Evolutionary conservation across 2,113 vertebrate species (phyloP), one percentile per base, ranked within the genome.

Genomic region (Centropristis striata): DNA sequence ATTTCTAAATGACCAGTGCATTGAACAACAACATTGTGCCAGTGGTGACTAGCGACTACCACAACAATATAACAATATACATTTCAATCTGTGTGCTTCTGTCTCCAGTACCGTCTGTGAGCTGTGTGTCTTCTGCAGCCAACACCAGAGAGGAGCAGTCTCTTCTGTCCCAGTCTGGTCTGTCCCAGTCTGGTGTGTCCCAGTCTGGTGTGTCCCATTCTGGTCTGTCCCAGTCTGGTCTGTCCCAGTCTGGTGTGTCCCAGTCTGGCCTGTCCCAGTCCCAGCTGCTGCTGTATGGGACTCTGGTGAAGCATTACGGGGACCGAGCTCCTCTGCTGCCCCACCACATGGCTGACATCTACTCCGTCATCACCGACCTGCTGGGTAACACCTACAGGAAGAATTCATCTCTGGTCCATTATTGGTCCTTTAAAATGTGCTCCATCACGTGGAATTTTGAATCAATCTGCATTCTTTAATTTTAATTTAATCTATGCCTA

Each of bases 301-400:
- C 93, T 37, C 94, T 99, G 67, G 90, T 94, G 42, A 97, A 92
- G 90, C 95, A 98, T 71, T 99, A 99, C n/a, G 83, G 95, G 1
- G 96, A 91, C 58, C 92, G 93, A 72, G 90, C 94, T 18, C 95
- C 97, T 0, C 95, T 99, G 63, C 92, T 99, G 81, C 86, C 92
- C 0, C 95, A 89, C 65, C 89, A 95, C 10, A 93, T 97, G 54
- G 92, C 92, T 25, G 96, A 97, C 71, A 89, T 99, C 81, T 97
- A 97, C 65, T 89, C 92, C 0, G 96, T 96, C 78, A 95, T 99
- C 80, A 95, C 96, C 0, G 96, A 98, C 53, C 96, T 98, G 7
- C 57, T 99, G 51, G 97, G 98, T 99, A 86, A 95, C 80, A 71
- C 60, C 13, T 25, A n/a, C n/a, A n/a, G n/a, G n/a, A n/a, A n/a